phyloP scores from a whole-genome alignment of 2,113 vertebrate genomes.

The Stigmatopora nigra region DNA sequence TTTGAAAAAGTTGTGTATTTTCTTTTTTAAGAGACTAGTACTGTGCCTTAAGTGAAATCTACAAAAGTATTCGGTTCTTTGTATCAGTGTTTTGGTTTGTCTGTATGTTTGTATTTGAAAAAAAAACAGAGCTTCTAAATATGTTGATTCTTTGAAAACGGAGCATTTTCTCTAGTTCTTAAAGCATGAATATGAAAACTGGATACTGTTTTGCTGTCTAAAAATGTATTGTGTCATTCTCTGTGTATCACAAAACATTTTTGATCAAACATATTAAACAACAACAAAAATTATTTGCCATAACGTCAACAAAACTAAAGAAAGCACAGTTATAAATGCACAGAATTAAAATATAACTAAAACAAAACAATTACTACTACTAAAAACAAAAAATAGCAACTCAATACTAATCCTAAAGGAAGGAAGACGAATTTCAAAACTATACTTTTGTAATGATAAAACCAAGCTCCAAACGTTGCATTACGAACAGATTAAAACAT shows the following conservation, averaged over 20 bases:
- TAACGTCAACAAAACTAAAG: background rate
- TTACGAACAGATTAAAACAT: background rate
- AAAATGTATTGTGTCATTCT: background rate
- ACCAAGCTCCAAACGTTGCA: no score
- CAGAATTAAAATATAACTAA: background rate
- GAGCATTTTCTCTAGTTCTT: no score
- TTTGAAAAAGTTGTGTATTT: background rate
- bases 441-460: no score
- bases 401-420: background rate
- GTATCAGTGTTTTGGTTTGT: no score
- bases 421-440: background rate
- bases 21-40: background rate
- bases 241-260: background rate
- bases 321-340: background rate
- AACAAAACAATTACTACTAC: background rate
- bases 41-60: background rate
- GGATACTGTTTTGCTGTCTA: no score
- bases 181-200: no score
- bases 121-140: no score
- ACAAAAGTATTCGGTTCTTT: no score
- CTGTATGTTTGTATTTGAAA: no score
- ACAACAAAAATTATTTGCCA: background rate
- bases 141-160: no score
- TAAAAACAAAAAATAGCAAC: background rate
- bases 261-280: background rate